These are phyloP conservation scores for Poecilia gillii DNA, from an alignment of 2,797 vertebrate species.

Conservation along the genomic window DNA sequence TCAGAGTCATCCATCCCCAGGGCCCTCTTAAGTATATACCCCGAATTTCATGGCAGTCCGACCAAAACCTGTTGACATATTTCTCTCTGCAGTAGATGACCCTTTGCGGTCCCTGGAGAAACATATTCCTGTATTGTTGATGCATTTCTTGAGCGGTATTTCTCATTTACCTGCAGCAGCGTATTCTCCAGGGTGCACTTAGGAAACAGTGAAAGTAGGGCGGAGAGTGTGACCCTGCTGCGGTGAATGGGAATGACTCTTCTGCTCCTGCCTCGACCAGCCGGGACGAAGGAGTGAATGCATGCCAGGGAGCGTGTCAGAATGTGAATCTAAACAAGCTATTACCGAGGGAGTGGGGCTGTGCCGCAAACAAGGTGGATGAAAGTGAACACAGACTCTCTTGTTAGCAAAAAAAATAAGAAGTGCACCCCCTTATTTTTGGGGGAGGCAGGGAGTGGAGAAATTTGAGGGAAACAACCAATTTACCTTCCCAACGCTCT, in stretches of 20 bases:
- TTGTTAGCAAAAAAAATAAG: constrained; percentile 39
- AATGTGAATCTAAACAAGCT: constrained; percentile 43
- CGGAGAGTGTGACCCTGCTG: constrained; percentile 18
- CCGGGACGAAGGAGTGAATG: constrained; percentile 28
- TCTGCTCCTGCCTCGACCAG: background rate
- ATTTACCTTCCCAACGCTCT: constrained; percentile 25
- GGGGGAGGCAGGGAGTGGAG: background rate
- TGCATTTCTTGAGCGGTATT: constrained; percentile 8
- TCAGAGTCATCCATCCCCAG: background rate
- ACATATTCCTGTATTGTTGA: constrained; percentile 13
- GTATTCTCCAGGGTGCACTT: constrained; percentile 25
- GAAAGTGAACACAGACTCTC: constrained; percentile 39
- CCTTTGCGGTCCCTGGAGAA: background rate
- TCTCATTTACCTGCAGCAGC: constrained; percentile 37
- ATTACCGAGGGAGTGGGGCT: constrained; percentile 38
- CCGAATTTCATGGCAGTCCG: background rate
- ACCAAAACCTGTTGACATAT: constrained; percentile 9
- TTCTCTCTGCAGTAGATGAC: constrained; percentile 2
- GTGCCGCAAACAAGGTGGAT: constrained; percentile 29
- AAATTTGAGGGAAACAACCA: constrained; percentile 31
- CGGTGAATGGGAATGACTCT: constrained; percentile 32
- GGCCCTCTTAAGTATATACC: constrained; percentile 2
- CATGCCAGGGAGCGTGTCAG: constrained; percentile 28
- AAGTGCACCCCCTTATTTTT: constrained; percentile 35
- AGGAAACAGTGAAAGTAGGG: constrained; percentile 33